Evolutionary conservation across 2,797 vertebrate species (phyloP).

Genomic region (Scolopax rusticola): DNA sequence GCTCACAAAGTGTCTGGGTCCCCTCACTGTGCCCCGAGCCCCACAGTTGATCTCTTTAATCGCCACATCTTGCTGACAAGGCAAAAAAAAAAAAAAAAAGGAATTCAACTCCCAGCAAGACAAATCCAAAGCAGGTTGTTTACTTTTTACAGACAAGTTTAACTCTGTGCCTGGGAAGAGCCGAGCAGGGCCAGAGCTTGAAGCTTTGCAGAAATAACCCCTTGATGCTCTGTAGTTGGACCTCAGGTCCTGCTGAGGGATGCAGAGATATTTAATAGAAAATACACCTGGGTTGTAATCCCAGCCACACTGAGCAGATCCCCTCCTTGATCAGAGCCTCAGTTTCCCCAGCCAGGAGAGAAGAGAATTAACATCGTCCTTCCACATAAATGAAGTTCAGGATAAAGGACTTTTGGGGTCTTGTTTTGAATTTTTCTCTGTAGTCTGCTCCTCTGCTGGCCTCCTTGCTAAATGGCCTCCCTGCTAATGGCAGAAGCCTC

Average conservation of each 20-base stretch:
- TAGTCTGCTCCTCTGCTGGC: background rate
- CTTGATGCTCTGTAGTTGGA: background rate
- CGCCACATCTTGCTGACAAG: background rate
- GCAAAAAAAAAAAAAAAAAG: background rate
- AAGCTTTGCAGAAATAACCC: background rate
- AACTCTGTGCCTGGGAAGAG: background rate
- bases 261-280: background rate
- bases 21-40: slow-evolving; percentile 13
- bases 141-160: background rate
- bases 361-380: background rate
- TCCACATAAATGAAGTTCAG: background rate
- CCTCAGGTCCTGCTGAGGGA: background rate
- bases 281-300: background rate
- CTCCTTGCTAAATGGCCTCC: background rate
- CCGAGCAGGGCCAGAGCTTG: background rate
- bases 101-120: slow-evolving; percentile 15
- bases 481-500: background rate
- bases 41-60: background rate
- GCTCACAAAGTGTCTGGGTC: slow-evolving; percentile 10
- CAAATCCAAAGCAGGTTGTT: slow-evolving; percentile 12
- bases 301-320: background rate
- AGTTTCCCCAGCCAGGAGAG: background rate
- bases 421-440: background rate
- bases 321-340: background rate
- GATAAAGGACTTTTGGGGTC: accelerated